These are phyloP conservation scores for Teleogryllus oceanicus DNA, from an alignment of 2,888 invertebrate species.

Conservation along the genomic window DNA sequence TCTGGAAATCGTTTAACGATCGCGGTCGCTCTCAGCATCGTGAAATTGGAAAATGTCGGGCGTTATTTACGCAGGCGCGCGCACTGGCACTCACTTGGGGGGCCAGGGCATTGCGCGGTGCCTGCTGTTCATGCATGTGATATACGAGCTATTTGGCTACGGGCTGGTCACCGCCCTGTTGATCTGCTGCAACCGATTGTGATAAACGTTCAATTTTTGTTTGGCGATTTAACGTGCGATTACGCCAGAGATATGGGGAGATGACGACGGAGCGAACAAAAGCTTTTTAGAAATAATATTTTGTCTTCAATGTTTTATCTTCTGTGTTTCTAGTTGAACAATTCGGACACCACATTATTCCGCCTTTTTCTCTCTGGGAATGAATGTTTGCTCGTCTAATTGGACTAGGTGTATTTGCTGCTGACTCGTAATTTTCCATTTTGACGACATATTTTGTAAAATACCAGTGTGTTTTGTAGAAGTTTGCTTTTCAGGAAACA, in stretches of 20 bases:
- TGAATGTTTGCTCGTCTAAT: too few species aligned
- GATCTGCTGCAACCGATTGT: not conserved
- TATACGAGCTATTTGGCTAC: not conserved
- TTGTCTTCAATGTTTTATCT: too few species aligned
- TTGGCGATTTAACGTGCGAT: not conserved
- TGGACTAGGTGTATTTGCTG: too few species aligned
- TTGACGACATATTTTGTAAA: too few species aligned
- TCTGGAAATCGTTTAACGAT: not conserved
- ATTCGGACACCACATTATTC: too few species aligned
- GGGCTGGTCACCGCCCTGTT: not conserved
- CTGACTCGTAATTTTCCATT: too few species aligned
- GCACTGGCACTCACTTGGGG: not conserved
- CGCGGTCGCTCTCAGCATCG: not conserved
- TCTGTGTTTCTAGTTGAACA: too few species aligned
- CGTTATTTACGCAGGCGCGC: not conserved
- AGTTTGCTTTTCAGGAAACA: too few species aligned
- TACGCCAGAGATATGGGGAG: not conserved
- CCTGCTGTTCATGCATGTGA: not conserved
- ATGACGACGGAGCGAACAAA: not conserved
- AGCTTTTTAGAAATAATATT: not conserved
- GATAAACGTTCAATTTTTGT: not conserved
- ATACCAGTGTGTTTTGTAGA: too few species aligned
- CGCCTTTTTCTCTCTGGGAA: too few species aligned
- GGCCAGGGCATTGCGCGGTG: not conserved
- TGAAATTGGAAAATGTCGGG: not conserved